Evolutionary conservation across 2,797 vertebrate genomes (phyloP).

Genomic region (Clarias fuscus): DNA sequence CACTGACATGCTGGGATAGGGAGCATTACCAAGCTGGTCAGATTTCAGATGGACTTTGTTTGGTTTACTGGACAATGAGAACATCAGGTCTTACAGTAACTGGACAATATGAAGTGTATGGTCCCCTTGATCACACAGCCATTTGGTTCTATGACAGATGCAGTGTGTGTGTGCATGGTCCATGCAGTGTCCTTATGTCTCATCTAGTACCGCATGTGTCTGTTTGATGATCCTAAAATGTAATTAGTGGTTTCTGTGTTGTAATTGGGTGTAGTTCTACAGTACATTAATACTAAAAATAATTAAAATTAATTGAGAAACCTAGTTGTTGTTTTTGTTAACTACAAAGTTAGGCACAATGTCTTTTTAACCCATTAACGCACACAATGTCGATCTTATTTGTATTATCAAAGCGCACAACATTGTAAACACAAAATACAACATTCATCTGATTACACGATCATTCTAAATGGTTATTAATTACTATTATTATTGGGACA

Average conservation of each 20-base stretch:
- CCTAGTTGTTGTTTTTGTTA: neutral
- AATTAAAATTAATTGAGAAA: neutral
- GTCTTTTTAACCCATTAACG: neutral
- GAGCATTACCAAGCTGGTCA: neutral
- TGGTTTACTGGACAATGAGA: conserved; percentile 1
- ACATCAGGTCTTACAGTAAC: neutral
- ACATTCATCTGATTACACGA: neutral
- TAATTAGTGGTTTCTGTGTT: neutral
- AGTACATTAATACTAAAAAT: neutral
- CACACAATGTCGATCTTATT: neutral
- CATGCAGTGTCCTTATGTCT: neutral
- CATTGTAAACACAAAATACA: neutral
- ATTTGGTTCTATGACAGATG: conserved; percentile 40
- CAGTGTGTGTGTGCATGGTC: neutral
- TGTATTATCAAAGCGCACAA: neutral
- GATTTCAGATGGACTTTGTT: neutral
- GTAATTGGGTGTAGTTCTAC: neutral
- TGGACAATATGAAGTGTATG: conserved; percentile 8
- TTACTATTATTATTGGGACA: neutral
- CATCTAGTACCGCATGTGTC: neutral
- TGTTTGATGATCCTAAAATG: neutral
- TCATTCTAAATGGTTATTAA: neutral
- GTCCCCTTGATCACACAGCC: conserved; percentile 39
- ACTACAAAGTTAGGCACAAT: neutral
- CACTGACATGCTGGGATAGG: neutral